phyloP scores from a whole-genome alignment of 92 coral and sea anemone species.

The Blastomussa wellsi region DNA sequence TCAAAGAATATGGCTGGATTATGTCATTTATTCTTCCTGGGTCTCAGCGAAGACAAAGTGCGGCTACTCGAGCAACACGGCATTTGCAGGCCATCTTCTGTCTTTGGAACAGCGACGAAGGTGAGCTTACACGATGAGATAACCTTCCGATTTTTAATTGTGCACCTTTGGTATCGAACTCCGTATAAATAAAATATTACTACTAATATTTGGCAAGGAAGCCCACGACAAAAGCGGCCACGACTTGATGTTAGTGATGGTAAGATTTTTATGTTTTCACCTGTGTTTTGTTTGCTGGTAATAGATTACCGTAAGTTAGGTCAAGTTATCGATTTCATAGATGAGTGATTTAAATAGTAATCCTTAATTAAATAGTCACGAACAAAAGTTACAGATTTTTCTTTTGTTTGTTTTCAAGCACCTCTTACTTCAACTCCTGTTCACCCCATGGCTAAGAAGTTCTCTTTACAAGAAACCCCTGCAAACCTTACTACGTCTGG shows the following conservation, averaged over 20 bases:
- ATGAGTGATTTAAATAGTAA: no score
- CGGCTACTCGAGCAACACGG: conserved; percentile 25
- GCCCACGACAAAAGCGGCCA: no score
- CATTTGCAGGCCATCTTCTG: conserved; percentile 43
- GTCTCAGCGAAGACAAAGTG: conserved; percentile 22
- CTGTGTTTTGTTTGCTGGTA: no score
- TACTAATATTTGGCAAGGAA: no score
- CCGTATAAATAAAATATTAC: no score
- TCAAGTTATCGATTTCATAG: no score
- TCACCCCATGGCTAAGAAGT: neutral
- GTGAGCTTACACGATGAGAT: neutral
- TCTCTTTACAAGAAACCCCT: neutral
- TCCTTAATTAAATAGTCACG: no score
- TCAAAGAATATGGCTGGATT: conserved; percentile 17
- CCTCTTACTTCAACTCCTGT: conserved; percentile 1
- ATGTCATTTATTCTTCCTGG: conserved; percentile 31
- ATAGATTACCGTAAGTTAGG: no score
- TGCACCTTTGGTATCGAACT: neutral
- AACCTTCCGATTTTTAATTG: neutral
- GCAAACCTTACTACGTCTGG: neutral
- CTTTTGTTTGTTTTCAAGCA: neutral
- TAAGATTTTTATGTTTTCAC: no score
- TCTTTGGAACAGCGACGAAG: conserved; percentile 42
- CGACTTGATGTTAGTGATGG: no score
- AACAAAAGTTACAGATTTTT: no score